Evolutionary conservation across 2,797 vertebrate genomes (phyloP).

Genomic region (Pogonophryne albipinna): DNA sequence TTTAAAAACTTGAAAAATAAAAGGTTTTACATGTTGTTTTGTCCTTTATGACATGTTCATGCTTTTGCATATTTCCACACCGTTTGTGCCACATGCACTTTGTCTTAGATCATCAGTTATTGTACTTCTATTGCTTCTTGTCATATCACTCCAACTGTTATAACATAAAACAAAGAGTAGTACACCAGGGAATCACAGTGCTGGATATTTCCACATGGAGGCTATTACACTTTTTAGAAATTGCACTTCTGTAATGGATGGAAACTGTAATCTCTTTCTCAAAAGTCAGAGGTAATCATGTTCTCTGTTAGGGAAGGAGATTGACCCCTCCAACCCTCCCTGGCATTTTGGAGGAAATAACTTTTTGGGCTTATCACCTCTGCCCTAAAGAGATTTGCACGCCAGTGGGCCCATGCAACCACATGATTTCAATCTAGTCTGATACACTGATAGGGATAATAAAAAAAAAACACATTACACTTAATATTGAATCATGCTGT

Average conservation of each 20-base stretch:
- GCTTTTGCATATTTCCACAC: slow-evolving; percentile 33
- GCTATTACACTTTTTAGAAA: slow-evolving; percentile 14
- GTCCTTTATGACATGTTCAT: neutral
- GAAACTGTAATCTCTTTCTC: slow-evolving; percentile 26
- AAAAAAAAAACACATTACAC: slow-evolving; percentile 15
- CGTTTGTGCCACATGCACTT: slow-evolving; percentile 12
- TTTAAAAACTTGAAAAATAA: slow-evolving; percentile 8
- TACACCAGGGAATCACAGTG: slow-evolving; percentile 3
- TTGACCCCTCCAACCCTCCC: slow-evolving; percentile 54
- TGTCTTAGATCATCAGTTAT: slow-evolving; percentile 13
- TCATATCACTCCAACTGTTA: slow-evolving; percentile 29
- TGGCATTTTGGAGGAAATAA: slow-evolving; percentile 59
- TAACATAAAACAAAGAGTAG: slow-evolving; percentile 12
- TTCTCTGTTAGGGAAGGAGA: slow-evolving; percentile 31
- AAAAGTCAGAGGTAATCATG: slow-evolving; percentile 32
- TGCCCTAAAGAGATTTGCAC: slow-evolving; percentile 53
- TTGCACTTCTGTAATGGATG: slow-evolving; percentile 20
- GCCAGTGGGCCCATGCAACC: slow-evolving; percentile 36
- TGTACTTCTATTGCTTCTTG: slow-evolving; percentile 3
- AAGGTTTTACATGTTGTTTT: slow-evolving; percentile 5
- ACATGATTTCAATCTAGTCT: slow-evolving; percentile 61
- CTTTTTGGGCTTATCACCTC: slow-evolving; percentile 63
- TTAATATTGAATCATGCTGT: slow-evolving; percentile 51
- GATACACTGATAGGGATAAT: slow-evolving; percentile 50
- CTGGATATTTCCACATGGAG: slow-evolving; percentile 4